Evolutionary conservation across 2,797 vertebrate species (phyloP).

Genomic region (Lithobates sylvaticus): DNA sequence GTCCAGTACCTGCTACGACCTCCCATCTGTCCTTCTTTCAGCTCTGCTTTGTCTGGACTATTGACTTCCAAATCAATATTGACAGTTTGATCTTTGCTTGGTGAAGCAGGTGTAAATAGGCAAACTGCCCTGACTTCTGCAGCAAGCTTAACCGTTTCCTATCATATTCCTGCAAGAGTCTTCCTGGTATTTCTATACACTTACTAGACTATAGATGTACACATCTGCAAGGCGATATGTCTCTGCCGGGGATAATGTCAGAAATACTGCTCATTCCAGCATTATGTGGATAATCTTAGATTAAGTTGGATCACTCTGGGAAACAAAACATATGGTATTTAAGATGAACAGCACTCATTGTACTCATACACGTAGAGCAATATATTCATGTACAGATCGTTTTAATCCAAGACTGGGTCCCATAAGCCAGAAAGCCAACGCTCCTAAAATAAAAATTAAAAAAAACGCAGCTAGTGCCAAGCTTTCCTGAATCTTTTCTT

Average conservation of each 20-base stretch:
- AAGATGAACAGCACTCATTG: too few relatives aligned
- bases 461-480: too few relatives aligned
- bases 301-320: neutral
- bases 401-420: too few relatives aligned
- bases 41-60: slow-evolving; percentile 28
- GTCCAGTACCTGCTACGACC: neutral
- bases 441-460: too few relatives aligned
- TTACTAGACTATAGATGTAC: too few relatives aligned
- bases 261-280: neutral
- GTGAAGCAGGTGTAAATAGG: slow-evolving; percentile 13
- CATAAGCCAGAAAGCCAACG: too few relatives aligned
- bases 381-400: too few relatives aligned
- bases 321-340: neutral
- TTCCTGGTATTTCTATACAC: neutral
- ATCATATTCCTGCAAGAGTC: neutral
- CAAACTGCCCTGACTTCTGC: neutral
- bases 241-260: too few relatives aligned
- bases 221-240: too few relatives aligned
- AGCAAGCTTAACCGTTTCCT: slow-evolving; percentile 14
- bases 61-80: slow-evolving; percentile 53
- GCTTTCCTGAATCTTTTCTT: too few relatives aligned
- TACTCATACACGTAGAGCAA: too few relatives aligned
- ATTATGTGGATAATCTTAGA: neutral
- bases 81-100: slow-evolving; percentile 47
- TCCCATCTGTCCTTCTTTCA: neutral